These are phyloP conservation scores for Bugula neritina DNA, from an alignment of 2,888 invertebrate genomes.

Conservation along the genomic window DNA sequence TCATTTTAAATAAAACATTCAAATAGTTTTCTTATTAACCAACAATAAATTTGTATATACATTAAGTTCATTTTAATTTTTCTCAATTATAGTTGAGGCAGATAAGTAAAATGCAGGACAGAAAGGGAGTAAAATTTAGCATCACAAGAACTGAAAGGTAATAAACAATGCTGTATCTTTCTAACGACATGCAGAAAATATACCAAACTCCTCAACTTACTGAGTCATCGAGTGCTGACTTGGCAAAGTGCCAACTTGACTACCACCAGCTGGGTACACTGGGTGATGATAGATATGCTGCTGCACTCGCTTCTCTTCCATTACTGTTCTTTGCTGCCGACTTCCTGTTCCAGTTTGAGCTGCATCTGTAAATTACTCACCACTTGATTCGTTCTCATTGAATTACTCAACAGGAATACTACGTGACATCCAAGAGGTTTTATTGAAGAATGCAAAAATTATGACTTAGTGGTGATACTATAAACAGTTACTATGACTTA, in stretches of 20 bases:
- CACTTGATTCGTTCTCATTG: not conserved
- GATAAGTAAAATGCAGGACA: too few species aligned
- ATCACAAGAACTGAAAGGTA: too few species aligned
- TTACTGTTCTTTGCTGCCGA: slow-evolving; percentile 15
- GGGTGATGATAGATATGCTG: slow-evolving; percentile 20
- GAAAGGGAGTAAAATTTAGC: too few species aligned
- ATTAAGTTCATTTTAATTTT: too few species aligned
- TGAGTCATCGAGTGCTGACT: slow-evolving; percentile 1
- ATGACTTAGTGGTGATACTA: too few species aligned
- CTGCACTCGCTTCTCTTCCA: slow-evolving; percentile 1
- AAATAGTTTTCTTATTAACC: too few species aligned
- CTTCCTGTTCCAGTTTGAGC: not conserved
- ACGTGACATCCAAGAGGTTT: not conserved
- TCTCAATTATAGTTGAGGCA: too few species aligned
- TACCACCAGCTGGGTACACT: not conserved
- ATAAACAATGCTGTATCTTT: too few species aligned
- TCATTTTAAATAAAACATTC: too few species aligned
- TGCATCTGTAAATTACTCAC: too few species aligned
- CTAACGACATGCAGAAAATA: not conserved
- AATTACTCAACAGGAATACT: not conserved
- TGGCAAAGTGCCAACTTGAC: not conserved
- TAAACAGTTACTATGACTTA: too few species aligned
- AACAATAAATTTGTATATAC: too few species aligned
- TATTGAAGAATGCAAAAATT: not conserved
- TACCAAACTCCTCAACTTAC: not conserved